These are phyloP conservation scores for Marmota monax DNA, from an alignment of 2,113 vertebrate species.

Conservation along the genomic window DNA sequence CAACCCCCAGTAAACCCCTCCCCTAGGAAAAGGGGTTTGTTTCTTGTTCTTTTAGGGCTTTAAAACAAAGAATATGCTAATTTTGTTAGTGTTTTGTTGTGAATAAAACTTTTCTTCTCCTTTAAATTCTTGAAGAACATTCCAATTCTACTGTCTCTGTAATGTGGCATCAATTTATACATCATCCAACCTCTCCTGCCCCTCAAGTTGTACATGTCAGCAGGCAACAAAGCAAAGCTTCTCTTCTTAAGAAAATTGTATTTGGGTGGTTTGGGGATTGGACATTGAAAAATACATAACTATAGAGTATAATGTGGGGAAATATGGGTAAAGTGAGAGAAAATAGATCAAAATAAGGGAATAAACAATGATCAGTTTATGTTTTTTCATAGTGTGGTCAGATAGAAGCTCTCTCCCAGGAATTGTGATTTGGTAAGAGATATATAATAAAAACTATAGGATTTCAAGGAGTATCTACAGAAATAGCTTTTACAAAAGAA, in stretches of 20 bases:
- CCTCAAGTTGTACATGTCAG: neutral
- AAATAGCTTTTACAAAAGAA: neutral
- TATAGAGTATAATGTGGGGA: neutral
- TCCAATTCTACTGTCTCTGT: neutral
- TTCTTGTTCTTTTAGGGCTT: neutral
- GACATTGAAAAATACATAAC: neutral
- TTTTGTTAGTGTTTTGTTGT: neutral
- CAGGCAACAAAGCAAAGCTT: neutral
- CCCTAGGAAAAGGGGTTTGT: neutral
- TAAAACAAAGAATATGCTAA: neutral
- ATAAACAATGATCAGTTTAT: neutral
- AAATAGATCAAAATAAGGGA: neutral
- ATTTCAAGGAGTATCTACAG: neutral
- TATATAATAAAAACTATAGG: neutral
- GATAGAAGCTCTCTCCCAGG: neutral
- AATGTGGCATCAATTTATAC: neutral
- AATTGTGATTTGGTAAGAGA: neutral
- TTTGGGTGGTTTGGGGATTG: neutral
- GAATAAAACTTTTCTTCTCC: neutral
- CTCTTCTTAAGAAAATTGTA: neutral
- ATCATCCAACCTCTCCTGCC: neutral
- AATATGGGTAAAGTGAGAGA: neutral
- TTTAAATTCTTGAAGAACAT: neutral
- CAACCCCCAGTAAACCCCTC: no score
- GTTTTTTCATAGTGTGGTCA: neutral